phyloP scores from a whole-genome alignment of 2,797 vertebrate species.

The Paedocypris micromegethes region DNA sequence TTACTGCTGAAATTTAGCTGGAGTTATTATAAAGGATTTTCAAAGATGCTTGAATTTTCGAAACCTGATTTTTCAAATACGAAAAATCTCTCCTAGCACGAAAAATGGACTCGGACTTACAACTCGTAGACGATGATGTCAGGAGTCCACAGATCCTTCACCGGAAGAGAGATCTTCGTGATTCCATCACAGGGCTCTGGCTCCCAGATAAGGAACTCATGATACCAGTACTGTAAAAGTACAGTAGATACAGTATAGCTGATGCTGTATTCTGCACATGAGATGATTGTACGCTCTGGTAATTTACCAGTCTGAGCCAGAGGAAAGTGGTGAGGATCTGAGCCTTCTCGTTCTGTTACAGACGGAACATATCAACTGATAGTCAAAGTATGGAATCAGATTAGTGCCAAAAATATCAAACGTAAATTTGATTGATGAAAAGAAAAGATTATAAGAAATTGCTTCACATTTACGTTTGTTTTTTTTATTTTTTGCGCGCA shows the following conservation, averaged over 20 bases:
- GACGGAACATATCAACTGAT: neutral
- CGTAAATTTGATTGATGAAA: too few species aligned
- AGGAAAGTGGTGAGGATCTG: slow-evolving; percentile 77
- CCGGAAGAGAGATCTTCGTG: slow-evolving; percentile 70
- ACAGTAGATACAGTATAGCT: neutral
- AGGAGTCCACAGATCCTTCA: slow-evolving; percentile 73
- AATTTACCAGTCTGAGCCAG: slow-evolving; percentile 70
- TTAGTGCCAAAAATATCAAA: too few species aligned
- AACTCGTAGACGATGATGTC: slow-evolving; percentile 78
- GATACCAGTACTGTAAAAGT: slow-evolving; percentile 69
- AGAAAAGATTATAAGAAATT: too few species aligned
- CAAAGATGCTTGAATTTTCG: too few species aligned
- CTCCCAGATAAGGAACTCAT: slow-evolving; percentile 74
- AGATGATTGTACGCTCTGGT: too few species aligned
- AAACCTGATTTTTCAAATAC: too few species aligned
- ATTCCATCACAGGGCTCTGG: slow-evolving; percentile 67
- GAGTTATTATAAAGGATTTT: too few species aligned
- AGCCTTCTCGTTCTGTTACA: slow-evolving; percentile 73
- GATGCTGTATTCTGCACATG: too few species aligned
- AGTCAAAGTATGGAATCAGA: neutral
- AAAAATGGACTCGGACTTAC: slow-evolving; percentile 57
- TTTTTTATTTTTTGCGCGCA: too few species aligned
- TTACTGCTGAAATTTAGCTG: too few species aligned
- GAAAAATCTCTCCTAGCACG: too few species aligned
- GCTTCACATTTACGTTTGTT: too few species aligned